phyloP scores from a whole-genome alignment of 53 echinoderm and acorn worm species.

The Apostichopus leukothele region DNA sequence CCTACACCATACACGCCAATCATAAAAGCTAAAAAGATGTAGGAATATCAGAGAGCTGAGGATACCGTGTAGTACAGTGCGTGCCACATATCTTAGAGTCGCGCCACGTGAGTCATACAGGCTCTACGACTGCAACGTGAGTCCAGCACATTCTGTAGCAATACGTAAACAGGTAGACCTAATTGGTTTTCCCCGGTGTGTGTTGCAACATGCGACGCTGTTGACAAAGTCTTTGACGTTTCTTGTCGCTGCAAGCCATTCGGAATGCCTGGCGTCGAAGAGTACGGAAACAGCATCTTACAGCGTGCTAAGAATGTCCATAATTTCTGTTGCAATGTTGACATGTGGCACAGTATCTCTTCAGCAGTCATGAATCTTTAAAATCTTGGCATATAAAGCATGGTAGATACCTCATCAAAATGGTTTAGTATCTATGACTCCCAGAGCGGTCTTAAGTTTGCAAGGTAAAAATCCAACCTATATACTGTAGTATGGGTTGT shows the following conservation, averaged over 20 bases:
- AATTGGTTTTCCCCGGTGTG: conserved; percentile 3
- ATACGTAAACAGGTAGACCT: neutral
- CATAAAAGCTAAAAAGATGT: too few relatives aligned
- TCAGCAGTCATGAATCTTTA: too few relatives aligned
- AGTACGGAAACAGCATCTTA: neutral
- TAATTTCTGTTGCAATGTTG: neutral
- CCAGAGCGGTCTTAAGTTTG: too few relatives aligned
- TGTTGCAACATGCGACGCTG: neutral
- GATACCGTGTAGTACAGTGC: neutral
- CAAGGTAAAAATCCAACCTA: too few relatives aligned
- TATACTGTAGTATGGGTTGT: too few relatives aligned
- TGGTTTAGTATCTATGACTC: too few relatives aligned
- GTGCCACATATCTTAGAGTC: neutral
- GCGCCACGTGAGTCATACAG: neutral
- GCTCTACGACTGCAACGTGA: neutral
- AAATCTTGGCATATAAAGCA: too few relatives aligned
- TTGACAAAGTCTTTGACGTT: neutral
- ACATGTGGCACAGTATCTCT: neutral
- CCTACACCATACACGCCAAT: too few relatives aligned
- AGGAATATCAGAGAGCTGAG: too few relatives aligned
- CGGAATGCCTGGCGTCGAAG: neutral
- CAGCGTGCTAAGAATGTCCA: neutral
- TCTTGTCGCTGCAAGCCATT: neutral
- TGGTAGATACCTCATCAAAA: too few relatives aligned
- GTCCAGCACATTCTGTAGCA: neutral